These are phyloP conservation scores for Grammomys surdaster DNA, from an alignment of 2,113 vertebrate genomes.

Conservation along the genomic window DNA sequence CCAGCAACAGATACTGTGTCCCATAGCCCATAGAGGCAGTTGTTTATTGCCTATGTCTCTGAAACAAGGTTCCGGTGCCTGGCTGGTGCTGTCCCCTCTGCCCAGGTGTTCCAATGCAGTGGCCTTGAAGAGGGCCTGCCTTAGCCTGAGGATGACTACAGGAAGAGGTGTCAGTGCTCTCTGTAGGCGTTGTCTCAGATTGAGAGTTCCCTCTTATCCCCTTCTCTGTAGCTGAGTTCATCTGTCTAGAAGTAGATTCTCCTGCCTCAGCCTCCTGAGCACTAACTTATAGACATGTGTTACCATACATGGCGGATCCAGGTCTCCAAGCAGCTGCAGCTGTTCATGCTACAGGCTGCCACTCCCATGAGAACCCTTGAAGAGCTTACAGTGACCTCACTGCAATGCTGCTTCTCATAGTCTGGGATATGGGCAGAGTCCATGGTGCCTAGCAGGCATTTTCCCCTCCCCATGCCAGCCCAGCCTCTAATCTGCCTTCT, in stretches of 20 bases:
- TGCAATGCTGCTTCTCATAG: rapidly evolving
- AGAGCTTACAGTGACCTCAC: background rate
- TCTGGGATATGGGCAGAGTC: background rate
- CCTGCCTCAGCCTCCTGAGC: background rate
- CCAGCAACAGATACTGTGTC: background rate
- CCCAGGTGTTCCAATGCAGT: background rate
- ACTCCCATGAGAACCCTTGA: rapidly evolving
- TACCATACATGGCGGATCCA: background rate
- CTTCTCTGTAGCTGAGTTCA: background rate
- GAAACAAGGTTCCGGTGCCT: background rate
- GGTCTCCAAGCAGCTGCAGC: background rate
- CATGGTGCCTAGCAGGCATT: background rate
- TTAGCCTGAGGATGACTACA: background rate
- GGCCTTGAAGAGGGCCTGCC: background rate
- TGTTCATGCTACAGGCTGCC: rapidly evolving
- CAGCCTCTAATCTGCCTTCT: background rate
- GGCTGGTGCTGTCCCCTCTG: background rate
- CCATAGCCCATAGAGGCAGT: background rate
- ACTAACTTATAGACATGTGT: background rate
- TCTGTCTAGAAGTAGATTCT: background rate
- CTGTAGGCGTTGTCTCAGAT: background rate
- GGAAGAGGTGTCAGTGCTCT: background rate
- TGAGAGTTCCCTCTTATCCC: background rate
- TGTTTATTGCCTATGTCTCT: background rate
- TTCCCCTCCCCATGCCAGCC: background rate